Evolutionary conservation across 2,797 vertebrate species (phyloP).

Genomic region (Atherinosoma microstoma): DNA sequence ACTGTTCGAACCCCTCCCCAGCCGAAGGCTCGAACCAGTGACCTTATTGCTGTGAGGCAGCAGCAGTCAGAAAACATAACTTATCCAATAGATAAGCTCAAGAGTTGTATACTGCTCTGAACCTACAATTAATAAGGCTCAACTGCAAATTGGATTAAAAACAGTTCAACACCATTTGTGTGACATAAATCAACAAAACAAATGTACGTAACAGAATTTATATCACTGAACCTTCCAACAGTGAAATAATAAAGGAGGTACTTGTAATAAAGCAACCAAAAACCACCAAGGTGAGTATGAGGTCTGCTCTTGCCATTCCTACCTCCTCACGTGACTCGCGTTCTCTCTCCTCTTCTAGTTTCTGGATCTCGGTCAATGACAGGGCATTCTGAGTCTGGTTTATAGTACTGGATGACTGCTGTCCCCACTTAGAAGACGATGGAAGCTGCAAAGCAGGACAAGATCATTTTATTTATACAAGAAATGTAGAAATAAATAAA

Average conservation of each 20-base stretch:
- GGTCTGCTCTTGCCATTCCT: slow-evolving; percentile 18
- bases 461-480: background rate
- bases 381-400: slow-evolving; percentile 90
- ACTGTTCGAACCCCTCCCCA: too few relatives aligned
- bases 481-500: too few relatives aligned
- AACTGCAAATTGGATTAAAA: too few relatives aligned
- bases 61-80: background rate
- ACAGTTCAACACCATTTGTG: too few relatives aligned
- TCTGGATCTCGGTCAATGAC: slow-evolving; percentile 96
- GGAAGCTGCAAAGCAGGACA: slow-evolving; percentile 85
- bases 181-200: too few relatives aligned
- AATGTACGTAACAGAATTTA: too few relatives aligned
- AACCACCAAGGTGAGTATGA: background rate
- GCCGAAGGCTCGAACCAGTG: too few relatives aligned
- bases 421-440: slow-evolving; percentile 98
- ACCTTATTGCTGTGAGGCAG: too few relatives aligned
- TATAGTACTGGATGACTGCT: slow-evolving; percentile 86
- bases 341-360: slow-evolving; percentile 96
- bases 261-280: background rate
- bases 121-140: background rate
- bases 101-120: background rate
- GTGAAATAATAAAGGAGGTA: background rate
- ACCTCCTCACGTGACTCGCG: slow-evolving; percentile 92
- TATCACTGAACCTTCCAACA: background rate
- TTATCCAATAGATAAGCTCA: background rate